phyloP scores from a whole-genome alignment of 1,140 invertebrate genomes.

The Heliconius melpomene region DNA sequence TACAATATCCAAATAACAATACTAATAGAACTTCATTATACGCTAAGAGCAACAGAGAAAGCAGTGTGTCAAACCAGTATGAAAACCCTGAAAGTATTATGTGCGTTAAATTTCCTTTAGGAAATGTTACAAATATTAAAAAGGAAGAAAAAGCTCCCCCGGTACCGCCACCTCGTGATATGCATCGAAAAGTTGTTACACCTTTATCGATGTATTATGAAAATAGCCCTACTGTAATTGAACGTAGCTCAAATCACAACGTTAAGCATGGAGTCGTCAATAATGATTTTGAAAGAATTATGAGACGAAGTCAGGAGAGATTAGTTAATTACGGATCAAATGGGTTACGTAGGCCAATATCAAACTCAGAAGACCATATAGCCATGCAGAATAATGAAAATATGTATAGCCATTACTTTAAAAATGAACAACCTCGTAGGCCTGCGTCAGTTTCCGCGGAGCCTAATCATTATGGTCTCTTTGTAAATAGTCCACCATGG shows the following conservation, averaged over 20 bases:
- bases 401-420: constrained; percentile 59
- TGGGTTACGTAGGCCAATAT: constrained; percentile 75
- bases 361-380: constrained; percentile 82
- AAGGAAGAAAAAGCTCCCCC: constrained; percentile 81
- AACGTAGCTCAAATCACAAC: constrained; percentile 57
- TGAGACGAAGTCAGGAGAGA: constrained; percentile 75
- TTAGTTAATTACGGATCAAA: constrained; percentile 57
- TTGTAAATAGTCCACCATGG: constrained; percentile 65
- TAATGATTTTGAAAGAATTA: constrained; percentile 76
- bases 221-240: constrained; percentile 59
- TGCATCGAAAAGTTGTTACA: constrained; percentile 81
- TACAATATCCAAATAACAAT: constrained; percentile 72
- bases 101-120: constrained; percentile 79
- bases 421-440: constrained; percentile 71
- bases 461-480: constrained; percentile 74
- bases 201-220: constrained; percentile 80
- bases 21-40: constrained; percentile 62
- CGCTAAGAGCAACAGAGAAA: constrained; percentile 65
- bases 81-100: constrained; percentile 73
- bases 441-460: constrained; percentile 83
- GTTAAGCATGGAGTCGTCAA: constrained; percentile 68
- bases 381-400: constrained; percentile 76
- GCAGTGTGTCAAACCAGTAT: constrained; percentile 62
- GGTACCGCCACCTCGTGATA: constrained; percentile 87
- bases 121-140: constrained; percentile 71